A percentile compares a stretch with the other conserved stretches of the same genome.
Evolutionary conservation across 2,888 invertebrate species (phyloP).

Genomic region (Harpagoxenus sublaevis): DNA sequence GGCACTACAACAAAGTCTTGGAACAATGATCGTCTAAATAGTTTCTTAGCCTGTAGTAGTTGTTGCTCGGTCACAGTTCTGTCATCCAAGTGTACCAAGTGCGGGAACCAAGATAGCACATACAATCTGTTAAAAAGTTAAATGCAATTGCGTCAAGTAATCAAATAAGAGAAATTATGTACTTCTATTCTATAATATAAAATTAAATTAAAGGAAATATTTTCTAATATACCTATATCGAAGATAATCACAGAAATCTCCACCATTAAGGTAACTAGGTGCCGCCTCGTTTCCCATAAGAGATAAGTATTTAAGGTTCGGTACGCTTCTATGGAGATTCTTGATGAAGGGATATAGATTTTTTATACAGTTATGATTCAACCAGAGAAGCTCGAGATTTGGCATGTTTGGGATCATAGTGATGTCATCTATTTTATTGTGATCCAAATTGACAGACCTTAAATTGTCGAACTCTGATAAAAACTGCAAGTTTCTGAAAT

Average conservation of each 20-base stretch:
- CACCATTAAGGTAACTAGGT: slow-evolving; percentile 92
- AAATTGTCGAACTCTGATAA: slow-evolving; percentile 91
- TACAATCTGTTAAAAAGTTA: slow-evolving; percentile 88
- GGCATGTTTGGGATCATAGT: slow-evolving; percentile 91
- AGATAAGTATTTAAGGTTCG: slow-evolving; percentile 92
- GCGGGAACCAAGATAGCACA: slow-evolving; percentile 91
- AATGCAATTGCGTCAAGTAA: neutral
- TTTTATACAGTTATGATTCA: slow-evolving; percentile 88
- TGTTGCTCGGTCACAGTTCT: slow-evolving; percentile 90
- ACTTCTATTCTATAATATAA: no score
- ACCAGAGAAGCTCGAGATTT: slow-evolving; percentile 92
- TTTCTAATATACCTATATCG: slow-evolving; percentile 90
- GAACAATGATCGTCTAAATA: slow-evolving; percentile 89
- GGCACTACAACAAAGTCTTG: slow-evolving; percentile 86
- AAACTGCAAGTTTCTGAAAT: slow-evolving; percentile 90
- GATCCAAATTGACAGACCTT: slow-evolving; percentile 93
- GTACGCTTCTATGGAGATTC: slow-evolving; percentile 90
- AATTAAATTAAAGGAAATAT: neutral
- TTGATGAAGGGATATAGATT: slow-evolving; percentile 91
- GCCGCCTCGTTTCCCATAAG: slow-evolving; percentile 95
- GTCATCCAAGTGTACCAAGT: slow-evolving; percentile 91
- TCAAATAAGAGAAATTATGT: neutral
- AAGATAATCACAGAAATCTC: slow-evolving; percentile 91
- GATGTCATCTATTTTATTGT: slow-evolving; percentile 91
- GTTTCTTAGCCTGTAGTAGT: slow-evolving; percentile 88